Evolutionary conservation across 1,140 invertebrate genomes (phyloP), one percentile per base, ranked within the genome.

Genomic region (Nasonia giraulti): DNA sequence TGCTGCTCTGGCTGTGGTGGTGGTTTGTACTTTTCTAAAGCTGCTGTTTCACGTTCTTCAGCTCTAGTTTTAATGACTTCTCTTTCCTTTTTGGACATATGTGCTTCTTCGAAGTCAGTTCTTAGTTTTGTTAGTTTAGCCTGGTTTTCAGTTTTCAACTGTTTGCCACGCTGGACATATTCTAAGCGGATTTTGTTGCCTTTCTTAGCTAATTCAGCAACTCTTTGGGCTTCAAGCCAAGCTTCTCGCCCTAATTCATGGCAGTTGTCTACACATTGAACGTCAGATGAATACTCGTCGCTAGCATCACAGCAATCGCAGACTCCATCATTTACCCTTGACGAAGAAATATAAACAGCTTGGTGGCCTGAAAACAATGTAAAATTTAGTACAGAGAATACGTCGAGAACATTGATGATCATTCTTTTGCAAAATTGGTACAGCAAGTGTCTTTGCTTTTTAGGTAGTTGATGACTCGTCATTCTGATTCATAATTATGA

Each of bases 301-400:
- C 96, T 96, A 1, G 96, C 97, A 94, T 99, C 99, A 94, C 99
- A 99, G 88, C 99, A 99, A 93, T 99, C 98, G 94, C 99, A 99
- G 86, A 99, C 96, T 3, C 98, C 97, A 94, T 99, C 99, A 91
- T 99, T 99, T 0, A 99, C 98, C 89, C 97, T 94, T 6, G 96
- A 97, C 37, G 98, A 98, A 3, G 97, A 96, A 89, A 99, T 96
- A 88, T 97, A 92, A 14, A 7, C 95, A 74, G 87, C 83, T 80
- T 89, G 85, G 80, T 83, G 79, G 0, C 85, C 85, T 86, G 20
- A 23, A 83, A 40, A 55, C 31, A 2, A 75, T 74, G 6, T 7
- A 75, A 75, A 8, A 20, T 62, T 37, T 74, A 74, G 71, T 33
- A 11, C 40, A 11, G 47, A 50, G 47, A 50, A 37, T 74, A 31